Evolutionary conservation across 2,113 vertebrate species (phyloP), one percentile per base, ranked within the genome.

Genomic region (Oreotrochilus melanogaster): DNA sequence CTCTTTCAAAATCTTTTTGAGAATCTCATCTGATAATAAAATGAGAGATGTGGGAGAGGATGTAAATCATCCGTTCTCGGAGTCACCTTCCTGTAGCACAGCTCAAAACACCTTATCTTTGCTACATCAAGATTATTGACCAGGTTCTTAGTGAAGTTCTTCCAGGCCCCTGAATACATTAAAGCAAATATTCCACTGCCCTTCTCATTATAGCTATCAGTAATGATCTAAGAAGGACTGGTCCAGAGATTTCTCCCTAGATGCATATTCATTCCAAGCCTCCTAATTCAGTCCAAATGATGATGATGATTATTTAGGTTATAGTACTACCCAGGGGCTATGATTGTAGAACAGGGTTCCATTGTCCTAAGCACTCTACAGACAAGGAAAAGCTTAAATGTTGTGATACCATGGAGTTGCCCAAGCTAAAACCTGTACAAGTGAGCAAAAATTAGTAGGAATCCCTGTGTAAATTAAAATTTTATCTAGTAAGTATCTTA

Each of bases 231-330:
- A 94, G 85, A 64, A 92, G 89, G 78, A 71, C 47, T 86, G 57
- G 75, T 92, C 60, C 3, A 1, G 72, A 93, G 75, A 93, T 88
- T 88, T 78, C 67, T 95, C 94, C 92, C 94, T 47, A 62, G 94
- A 73, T 95, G 86, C 82, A 80, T 73, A 83, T 93, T 93, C 71
- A 92, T 97, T 90, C 67, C 72, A 88, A 80, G 64, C 75, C 82
- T 94, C 88, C 88, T 95, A 96, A 95, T 96, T 96, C 95, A 92
- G 79, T 96, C 79, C 93, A 82, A 86, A 92, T 88, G 64, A 95
- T 89, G 89, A 95, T 96, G 78, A 94, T 93, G 78, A 88, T 94
- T 91, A 95, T 95, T 94, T 96, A 79, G 58, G 64, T 95, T 96
- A 85, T 47, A 96, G 85, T 83, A 58, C 91, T 93, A 74, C 64